phyloP scores from a whole-genome alignment of 2,113 vertebrate genomes.

The Trinectes maculatus region DNA sequence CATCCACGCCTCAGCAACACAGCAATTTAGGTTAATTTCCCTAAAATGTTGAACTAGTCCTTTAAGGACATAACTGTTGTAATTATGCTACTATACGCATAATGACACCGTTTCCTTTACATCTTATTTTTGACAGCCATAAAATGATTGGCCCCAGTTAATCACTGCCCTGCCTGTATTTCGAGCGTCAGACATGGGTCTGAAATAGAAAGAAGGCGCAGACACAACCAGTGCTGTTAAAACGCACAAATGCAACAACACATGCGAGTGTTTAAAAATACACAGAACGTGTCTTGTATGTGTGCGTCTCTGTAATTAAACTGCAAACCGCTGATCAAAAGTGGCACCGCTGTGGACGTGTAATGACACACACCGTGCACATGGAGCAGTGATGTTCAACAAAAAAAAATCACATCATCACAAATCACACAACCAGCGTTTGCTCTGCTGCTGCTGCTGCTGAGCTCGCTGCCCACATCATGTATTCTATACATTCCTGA shows the following conservation, averaged over 20 bases:
- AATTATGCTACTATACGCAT: conserved; percentile 8
- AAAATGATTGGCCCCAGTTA: conserved; percentile 22
- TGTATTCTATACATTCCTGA: background rate
- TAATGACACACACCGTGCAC: conserved; percentile 27
- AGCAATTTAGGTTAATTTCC: background rate
- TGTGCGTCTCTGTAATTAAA: conserved; percentile 62
- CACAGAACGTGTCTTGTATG: conserved; percentile 35
- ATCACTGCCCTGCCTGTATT: conserved; percentile 15
- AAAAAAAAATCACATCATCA: no score
- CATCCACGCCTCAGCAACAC: no score
- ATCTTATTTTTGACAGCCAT: conserved; percentile 52
- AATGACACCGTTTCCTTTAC: conserved; percentile 14
- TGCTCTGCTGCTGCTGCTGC: background rate
- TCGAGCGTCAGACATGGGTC: conserved; percentile 30
- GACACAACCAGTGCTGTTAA: conserved; percentile 16
- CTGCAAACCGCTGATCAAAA: conserved; percentile 31
- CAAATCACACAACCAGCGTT: background rate
- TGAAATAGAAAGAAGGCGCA: conserved; percentile 32
- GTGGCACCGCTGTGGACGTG: conserved; percentile 22
- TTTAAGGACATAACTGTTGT: conserved; percentile 5
- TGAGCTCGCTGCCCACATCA: background rate
- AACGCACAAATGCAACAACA: conserved; percentile 48
- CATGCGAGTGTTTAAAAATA: conserved; percentile 59
- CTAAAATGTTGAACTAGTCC: conserved; percentile 1
- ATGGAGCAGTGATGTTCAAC: conserved; percentile 11